A percentile compares a stretch with the other conserved stretches of the same genome.
These are phyloP conservation scores for Bemisia tabaci DNA, from an alignment of 1,140 invertebrate species.

Conservation along the genomic window DNA sequence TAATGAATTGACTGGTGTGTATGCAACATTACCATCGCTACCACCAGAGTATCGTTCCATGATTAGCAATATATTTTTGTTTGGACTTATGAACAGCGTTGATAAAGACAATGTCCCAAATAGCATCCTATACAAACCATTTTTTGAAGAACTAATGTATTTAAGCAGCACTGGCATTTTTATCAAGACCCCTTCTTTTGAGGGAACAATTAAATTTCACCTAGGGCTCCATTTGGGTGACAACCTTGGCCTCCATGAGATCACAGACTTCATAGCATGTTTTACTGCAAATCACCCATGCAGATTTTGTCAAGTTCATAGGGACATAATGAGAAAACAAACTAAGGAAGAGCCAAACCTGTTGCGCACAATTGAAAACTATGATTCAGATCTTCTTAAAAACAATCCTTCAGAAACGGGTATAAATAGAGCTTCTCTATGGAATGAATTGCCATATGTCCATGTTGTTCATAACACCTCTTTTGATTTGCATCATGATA, in stretches of 20 bases:
- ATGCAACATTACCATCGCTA: slow-evolving; percentile 23
- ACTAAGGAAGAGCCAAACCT: too few relatives aligned
- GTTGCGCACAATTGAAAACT: too few relatives aligned
- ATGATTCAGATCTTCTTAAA: too few relatives aligned
- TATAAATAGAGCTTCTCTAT: too few relatives aligned
- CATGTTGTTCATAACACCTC: too few relatives aligned
- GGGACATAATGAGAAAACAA: too few relatives aligned
- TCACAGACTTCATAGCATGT: slow-evolving; percentile 25
- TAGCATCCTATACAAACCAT: slow-evolving; percentile 20
- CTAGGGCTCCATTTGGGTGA: slow-evolving; percentile 25
- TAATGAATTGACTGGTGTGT: slow-evolving; percentile 25
- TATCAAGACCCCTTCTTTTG: too few relatives aligned
- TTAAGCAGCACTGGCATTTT: slow-evolving; percentile 24
- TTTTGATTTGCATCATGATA: too few relatives aligned
- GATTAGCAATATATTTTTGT: slow-evolving; percentile 26
- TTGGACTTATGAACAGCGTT: slow-evolving; percentile 22
- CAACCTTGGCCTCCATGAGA: slow-evolving; percentile 26
- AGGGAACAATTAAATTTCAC: slow-evolving; percentile 24
- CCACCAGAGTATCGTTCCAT: slow-evolving; percentile 20
- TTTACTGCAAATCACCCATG: too few relatives aligned
- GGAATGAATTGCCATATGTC: too few relatives aligned
- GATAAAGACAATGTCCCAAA: slow-evolving; percentile 23
- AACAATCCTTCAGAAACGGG: too few relatives aligned
- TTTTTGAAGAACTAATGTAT: slow-evolving; percentile 24
- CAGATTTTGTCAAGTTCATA: too few relatives aligned